These are phyloP conservation scores for Drosophila longiperda DNA, from an alignment of 2,888 invertebrate genomes.

Conservation along the genomic window DNA sequence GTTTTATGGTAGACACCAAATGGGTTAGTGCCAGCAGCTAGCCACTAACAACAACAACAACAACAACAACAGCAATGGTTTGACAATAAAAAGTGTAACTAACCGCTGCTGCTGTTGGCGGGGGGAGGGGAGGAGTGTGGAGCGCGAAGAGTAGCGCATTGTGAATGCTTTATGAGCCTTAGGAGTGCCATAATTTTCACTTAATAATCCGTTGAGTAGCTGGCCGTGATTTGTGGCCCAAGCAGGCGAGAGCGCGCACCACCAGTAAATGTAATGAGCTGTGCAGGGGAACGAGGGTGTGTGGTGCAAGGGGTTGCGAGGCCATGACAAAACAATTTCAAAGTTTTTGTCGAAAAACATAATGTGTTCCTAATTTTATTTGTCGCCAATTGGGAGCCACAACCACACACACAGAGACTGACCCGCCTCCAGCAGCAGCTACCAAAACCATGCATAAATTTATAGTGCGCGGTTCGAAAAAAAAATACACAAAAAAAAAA, in stretches of 20 bases:
- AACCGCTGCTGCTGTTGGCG: slow-evolving; percentile 55
- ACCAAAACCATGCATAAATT: slow-evolving; percentile 50
- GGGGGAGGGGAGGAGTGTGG: slow-evolving; percentile 1
- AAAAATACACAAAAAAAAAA: slow-evolving; percentile 36
- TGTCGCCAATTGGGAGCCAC: slow-evolving; percentile 78
- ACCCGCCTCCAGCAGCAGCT: not conserved
- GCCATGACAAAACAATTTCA: slow-evolving; percentile 69
- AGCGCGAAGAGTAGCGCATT: slow-evolving; percentile 60
- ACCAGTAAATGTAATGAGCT: slow-evolving; percentile 66
- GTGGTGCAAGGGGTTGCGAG: not conserved
- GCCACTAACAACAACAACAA: slow-evolving; percentile 11
- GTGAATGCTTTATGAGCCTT: slow-evolving; percentile 81
- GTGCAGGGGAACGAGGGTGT: not conserved
- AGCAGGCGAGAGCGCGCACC: not conserved
- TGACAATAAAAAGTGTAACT: slow-evolving; percentile 81
- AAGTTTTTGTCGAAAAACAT: slow-evolving; percentile 80
- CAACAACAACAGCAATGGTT: slow-evolving; percentile 40
- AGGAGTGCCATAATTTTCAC: slow-evolving; percentile 81
- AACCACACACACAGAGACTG: not conserved
- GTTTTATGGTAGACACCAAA: slow-evolving; percentile 76
- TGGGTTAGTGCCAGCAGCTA: slow-evolving; percentile 59
- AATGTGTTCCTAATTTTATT: slow-evolving; percentile 81
- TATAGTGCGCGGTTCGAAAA: slow-evolving; percentile 57
- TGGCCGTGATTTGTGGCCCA: slow-evolving; percentile 73
- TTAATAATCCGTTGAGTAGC: slow-evolving; percentile 82